Base-by-base conservation (phyloP, 2,888 invertebrate genomes). In the Ormyrus nitidulus region DNA sequence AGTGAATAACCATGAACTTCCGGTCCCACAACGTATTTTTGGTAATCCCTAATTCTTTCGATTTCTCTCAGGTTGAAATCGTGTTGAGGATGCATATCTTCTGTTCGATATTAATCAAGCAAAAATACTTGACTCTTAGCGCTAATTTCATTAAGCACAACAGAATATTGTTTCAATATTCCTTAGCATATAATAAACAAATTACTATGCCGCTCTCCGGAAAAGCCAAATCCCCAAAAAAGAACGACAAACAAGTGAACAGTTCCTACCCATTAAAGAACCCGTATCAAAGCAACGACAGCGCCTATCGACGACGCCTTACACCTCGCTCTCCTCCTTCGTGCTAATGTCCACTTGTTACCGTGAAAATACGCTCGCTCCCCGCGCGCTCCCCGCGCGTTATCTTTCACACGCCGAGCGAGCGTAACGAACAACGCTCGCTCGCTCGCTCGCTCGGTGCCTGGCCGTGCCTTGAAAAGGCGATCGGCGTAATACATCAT, bases 1-100 rank as follows among this genome's bases (percentile, higher is more conserved):
- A 86, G 87, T 88, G 89, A 90, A 88, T 89, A 89, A 90, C 87
- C 86, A 88, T 86, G 84, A 85, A 89, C 87, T 90, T 90, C 90
- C 90, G 89, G 87, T 86, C 84, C 75, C 86, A 83, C 83, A 83
- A 84, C 84, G 85, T 84, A 56, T 51, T 70, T 73, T 51, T 66
- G 59, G 66, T 75, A 58, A 34, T 46, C 53, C 34, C 53, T n/a
- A 19, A 56, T 56, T 68, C 44, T 71, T 66, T 71, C 62, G 53
- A 54, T 61, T 49, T 8, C 5, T 46, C 58, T 69, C 53, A 5
- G 7, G 2, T 7, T 49, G 5, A 34, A 34, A 34, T 34, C 34
- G 34, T 4, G 34, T 34, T 34, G 34, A 3, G 34, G 34, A 34
- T 34, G 3, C 3, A 3, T 9, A 34, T 13, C 13, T 48, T 5